Evolutionary conservation across 37 sponge, comb jelly and placozoan species (phyloP), one percentile per base, ranked within the genome.

Genomic region (Halisarca cf. caerulea): DNA sequence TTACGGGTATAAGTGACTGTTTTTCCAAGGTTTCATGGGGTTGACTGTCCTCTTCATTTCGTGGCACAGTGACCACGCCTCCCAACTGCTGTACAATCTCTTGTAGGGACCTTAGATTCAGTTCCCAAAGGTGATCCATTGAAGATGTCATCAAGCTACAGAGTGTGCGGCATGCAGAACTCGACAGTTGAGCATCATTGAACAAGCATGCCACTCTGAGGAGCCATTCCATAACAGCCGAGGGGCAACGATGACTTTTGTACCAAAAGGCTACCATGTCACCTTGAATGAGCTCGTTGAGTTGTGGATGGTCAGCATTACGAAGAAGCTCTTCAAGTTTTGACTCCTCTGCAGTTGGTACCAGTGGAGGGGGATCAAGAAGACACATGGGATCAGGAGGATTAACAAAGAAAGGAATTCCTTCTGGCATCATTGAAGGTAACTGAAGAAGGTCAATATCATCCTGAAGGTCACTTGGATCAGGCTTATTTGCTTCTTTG

Each of bases 281-380:
- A 41, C 45, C 42, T 44, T 74, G 77, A n/a, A 74, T 18, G 43
- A 74, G 32, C 44, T 74, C 77, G 41, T 37, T 74, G 2, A 74
- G 44, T 37, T 44, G 38, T 21, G 77, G 77, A 25, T 74, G 77
- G 77, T 38, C 77, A 21, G 77, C 77, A 5, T 43, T 15, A 37
- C n/a, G 6, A 21, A 74, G 8, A 0, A 43, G n/a, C 45, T 74
- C 25, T 11, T 74, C 77, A 17, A 74, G 2, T 28, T 28, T 34
- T 1, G 69, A 34, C 30, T 28, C 69, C 24, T 20, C 17, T n/a
- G 41, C 37, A 37, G 42, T n/a, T 0, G 45, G 77, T 2, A 9
- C 41, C 39, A 74, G 77, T 4, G 40, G 15, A 24, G 77, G 77
- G 36, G 77, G 77, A 37, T 74, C 77, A 41, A 74, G n/a, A 40